phyloP scores from a whole-genome alignment of 2,888 invertebrate genomes.

The Drosophila acutilabella region DNA sequence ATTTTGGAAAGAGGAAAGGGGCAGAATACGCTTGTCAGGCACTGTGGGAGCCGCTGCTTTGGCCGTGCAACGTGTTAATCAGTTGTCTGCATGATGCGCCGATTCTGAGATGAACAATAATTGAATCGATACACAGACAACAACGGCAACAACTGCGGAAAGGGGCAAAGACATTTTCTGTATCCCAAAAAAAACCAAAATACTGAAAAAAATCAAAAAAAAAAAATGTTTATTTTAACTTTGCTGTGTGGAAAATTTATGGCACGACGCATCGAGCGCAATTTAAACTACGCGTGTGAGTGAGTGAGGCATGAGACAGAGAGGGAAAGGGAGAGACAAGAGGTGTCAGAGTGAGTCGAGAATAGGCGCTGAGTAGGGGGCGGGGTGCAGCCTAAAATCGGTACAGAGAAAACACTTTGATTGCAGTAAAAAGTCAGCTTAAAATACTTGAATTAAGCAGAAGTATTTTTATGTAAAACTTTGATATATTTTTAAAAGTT shows the following conservation, averaged over 20 bases:
- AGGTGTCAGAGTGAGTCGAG: not conserved
- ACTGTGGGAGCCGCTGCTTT: conserved; percentile 58
- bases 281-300: conserved; percentile 80
- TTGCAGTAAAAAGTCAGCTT: too few relatives aligned
- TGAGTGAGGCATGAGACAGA: conserved; percentile 41
- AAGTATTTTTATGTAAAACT: too few relatives aligned
- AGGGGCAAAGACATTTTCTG: conserved; percentile 46
- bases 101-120: conserved; percentile 61
- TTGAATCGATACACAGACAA: conserved; percentile 64
- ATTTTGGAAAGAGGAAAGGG: not conserved
- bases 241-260: conserved; percentile 65
- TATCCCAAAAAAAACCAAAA: conserved; percentile 30
- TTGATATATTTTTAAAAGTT: too few relatives aligned
- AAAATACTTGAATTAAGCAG: too few relatives aligned
- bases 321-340: not conserved
- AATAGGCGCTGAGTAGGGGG: not conserved
- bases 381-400: conserved; percentile 23
- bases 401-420: not conserved
- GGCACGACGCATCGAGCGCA: conserved; percentile 66
- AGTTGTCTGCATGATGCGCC: conserved; percentile 69
- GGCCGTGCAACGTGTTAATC: conserved; percentile 64
- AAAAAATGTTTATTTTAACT: conserved; percentile 53
- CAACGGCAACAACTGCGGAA: conserved; percentile 10
- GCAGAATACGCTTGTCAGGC: conserved; percentile 11
- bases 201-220: conserved; percentile 40